phyloP scores from a whole-genome alignment of 2,888 invertebrate species.

The Phengaris alcon region DNA sequence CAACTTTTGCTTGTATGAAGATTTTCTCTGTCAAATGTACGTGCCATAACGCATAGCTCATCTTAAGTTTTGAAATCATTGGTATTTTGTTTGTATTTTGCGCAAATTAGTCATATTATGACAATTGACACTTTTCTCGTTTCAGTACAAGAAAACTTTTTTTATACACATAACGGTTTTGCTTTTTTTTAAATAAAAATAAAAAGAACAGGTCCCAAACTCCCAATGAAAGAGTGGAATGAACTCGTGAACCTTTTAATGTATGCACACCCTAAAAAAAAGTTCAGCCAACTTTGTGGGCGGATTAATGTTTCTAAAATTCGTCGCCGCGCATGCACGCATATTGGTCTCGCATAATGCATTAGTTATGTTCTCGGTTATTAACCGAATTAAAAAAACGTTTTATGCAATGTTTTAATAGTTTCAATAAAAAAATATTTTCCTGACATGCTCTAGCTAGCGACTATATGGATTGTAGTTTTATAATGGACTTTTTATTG shows the following conservation, averaged over 20 bases:
- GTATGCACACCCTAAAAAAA: constrained; percentile 12
- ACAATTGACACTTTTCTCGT: too few relatives aligned
- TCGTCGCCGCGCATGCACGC: constrained; percentile 38
- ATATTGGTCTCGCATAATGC: constrained; percentile 40
- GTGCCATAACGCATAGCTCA: too few relatives aligned
- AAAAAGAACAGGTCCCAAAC: too few relatives aligned
- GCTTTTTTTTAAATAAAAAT: background rate
- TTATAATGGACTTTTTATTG: constrained; percentile 13
- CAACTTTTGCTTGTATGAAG: too few relatives aligned
- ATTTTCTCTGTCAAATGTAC: too few relatives aligned
- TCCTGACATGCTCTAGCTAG: background rate
- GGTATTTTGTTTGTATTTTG: too few relatives aligned
- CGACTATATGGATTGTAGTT: background rate
- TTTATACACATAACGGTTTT: background rate
- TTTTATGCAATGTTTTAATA: background rate
- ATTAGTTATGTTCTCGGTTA: constrained; percentile 39
- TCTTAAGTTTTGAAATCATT: too few relatives aligned
- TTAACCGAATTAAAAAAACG: constrained; percentile 5
- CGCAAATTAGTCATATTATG: too few relatives aligned
- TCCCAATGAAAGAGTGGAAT: background rate
- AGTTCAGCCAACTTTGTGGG: constrained; percentile 42
- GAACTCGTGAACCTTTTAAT: background rate
- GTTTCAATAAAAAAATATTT: constrained; percentile 2
- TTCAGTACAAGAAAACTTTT: too few relatives aligned
- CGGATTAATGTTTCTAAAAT: constrained; percentile 52